These are phyloP conservation scores for Pipistrellus pygmaeus DNA, from an alignment of 2,797 vertebrate species.

Conservation along the genomic window DNA sequence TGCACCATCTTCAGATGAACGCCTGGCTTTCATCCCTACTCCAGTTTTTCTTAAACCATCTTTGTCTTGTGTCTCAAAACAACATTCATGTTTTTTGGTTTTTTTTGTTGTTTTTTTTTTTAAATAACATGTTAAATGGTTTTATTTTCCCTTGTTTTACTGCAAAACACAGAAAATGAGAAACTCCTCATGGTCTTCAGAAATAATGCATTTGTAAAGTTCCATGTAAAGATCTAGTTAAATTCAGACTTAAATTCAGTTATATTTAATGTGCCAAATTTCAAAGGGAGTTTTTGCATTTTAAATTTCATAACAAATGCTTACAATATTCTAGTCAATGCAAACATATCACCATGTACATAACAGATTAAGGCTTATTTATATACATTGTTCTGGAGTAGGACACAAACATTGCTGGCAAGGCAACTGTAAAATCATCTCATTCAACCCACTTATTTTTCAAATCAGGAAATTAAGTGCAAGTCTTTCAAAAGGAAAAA, in stretches of 20 bases:
- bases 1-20: neutral
- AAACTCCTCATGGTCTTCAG: neutral
- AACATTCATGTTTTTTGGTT: neutral
- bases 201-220: conserved; percentile 50
- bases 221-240: conserved; percentile 43
- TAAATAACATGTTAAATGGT: neutral
- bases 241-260: conserved; percentile 60
- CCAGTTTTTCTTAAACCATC: neutral
- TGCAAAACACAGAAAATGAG: conserved; percentile 59
- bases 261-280: conserved; percentile 51
- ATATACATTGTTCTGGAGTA: conserved; percentile 40
- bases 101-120: neutral
- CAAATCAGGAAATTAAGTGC: conserved; percentile 53
- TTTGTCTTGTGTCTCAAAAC: conserved; percentile 51
- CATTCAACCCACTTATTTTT: conserved; percentile 55
- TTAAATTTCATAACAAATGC: conserved; percentile 44
- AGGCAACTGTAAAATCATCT: conserved; percentile 46
- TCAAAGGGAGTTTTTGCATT: conserved; percentile 57
- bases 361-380: conserved; percentile 53
- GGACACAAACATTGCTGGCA: conserved; percentile 35
- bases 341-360: neutral
- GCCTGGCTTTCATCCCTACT: neutral
- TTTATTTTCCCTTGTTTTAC: neutral
- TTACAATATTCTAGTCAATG: conserved; percentile 16
- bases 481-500: conserved; percentile 15